Evolutionary conservation across 2,888 invertebrate genomes (phyloP).

Genomic region (Lamellibrachia satsuma): DNA sequence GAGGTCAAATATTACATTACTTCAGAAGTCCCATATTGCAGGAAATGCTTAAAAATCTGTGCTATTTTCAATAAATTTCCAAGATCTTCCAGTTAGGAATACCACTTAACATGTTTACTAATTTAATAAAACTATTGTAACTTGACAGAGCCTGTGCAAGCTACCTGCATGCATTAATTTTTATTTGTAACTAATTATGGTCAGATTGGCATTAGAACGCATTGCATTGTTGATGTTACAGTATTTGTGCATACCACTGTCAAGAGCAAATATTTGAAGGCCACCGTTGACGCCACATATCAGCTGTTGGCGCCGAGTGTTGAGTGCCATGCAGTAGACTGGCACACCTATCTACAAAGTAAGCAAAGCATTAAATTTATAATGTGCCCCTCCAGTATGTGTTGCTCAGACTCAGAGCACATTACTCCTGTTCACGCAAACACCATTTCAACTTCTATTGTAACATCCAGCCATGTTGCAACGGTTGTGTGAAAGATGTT

Average conservation of each 20-base stretch:
- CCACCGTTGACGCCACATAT: slow-evolving; percentile 62
- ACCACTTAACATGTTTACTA: not conserved
- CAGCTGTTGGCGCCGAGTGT: slow-evolving; percentile 58
- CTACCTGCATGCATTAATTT: not conserved
- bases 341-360: slow-evolving; percentile 56
- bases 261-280: slow-evolving; percentile 58
- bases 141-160: not conserved
- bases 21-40: not conserved
- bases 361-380: not conserved
- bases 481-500: too few species aligned
- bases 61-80: not conserved
- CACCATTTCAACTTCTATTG: too few species aligned
- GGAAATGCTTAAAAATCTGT: not conserved
- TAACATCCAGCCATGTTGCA: too few species aligned
- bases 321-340: slow-evolving; percentile 63
- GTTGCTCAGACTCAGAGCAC: too few species aligned
- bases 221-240: not conserved
- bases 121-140: not conserved
- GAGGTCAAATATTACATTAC: not conserved
- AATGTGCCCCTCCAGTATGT: too few species aligned
- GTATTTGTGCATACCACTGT: slow-evolving; percentile 54
- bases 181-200: too few species aligned
- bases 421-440: too few species aligned
- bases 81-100: not conserved
- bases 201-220: not conserved